Conservation (phyloP, 2,113 vertebrate genomes). For the Cnemophilus loriae region DNA sequence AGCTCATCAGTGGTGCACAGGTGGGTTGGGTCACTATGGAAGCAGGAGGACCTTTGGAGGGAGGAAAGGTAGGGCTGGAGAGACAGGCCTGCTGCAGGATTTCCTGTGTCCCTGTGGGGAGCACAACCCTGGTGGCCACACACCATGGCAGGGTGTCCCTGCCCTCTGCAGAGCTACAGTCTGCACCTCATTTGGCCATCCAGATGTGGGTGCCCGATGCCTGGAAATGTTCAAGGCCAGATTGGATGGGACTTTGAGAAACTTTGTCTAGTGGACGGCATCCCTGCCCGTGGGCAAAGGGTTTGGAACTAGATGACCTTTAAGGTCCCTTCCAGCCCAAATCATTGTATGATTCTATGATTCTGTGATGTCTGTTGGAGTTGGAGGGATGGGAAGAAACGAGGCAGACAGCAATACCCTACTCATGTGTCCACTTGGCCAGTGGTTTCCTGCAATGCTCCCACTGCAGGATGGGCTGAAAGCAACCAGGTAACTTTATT, state of each 20-base stretch:
- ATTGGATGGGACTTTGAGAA: not conserved
- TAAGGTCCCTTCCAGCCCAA: not conserved
- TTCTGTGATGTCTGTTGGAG: not conserved
- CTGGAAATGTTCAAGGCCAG: not conserved
- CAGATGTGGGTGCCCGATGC: not conserved
- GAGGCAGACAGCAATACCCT: not conserved
- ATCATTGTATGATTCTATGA: not conserved
- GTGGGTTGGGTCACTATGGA: not conserved
- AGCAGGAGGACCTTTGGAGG: not conserved
- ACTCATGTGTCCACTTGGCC: not conserved
- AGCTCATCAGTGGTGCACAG: not conserved
- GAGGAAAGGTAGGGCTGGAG: not conserved
- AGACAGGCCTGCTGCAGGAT: not conserved
- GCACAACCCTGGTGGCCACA: not conserved
- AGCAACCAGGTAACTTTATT: not conserved
- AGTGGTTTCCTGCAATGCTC: not conserved
- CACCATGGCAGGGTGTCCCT: not conserved
- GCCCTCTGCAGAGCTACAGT: not conserved
- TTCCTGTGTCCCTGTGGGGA: not conserved
- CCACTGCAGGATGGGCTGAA: not conserved
- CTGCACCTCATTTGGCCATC: not conserved
- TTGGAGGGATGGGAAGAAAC: not conserved
- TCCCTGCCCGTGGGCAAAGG: not conserved
- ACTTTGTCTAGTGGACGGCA: not conserved
- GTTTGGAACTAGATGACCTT: not conserved